Percentiles rank a stretch among this genome's conserved stretches.
These are phyloP conservation scores for Sturnus vulgaris DNA, from an alignment of 2,113 vertebrate genomes.

Conservation along the genomic window DNA sequence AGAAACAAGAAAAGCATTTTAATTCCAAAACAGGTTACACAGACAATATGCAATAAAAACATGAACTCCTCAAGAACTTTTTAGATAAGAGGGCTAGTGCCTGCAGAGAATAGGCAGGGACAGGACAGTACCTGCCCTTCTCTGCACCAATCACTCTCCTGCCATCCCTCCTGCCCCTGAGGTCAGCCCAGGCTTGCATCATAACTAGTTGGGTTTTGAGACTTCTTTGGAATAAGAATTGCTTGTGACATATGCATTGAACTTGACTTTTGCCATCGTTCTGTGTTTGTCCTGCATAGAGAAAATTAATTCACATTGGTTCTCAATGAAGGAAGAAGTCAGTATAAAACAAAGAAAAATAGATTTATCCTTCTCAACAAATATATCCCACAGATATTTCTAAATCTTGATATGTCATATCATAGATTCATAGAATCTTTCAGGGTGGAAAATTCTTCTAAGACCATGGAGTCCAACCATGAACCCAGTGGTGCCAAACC, in stretches of 20 bases:
- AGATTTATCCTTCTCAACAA: not conserved
- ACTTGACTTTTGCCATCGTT: not conserved
- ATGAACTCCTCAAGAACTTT: rapidly evolving
- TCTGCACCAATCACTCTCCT: not conserved
- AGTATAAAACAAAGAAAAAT: not conserved
- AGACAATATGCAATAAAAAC: not conserved
- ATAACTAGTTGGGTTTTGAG: not conserved
- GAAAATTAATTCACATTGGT: not conserved
- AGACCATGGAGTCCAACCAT: rapidly evolving
- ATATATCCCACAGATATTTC: not conserved
- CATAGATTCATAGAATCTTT: not conserved
- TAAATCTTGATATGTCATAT: not conserved
- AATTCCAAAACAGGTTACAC: not conserved
- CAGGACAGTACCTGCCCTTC: not conserved
- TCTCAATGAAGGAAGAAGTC: not conserved
- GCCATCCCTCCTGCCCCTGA: not conserved
- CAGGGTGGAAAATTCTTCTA: not conserved
- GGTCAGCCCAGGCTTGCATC: not conserved
- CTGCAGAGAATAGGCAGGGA: too few relatives aligned
- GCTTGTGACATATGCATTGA: not conserved
- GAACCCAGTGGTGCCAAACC: not conserved
- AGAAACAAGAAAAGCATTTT: not conserved
- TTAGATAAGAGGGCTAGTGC: not conserved
- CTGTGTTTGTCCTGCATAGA: not conserved
- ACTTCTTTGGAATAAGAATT: not conserved